Conservation (phyloP, 2,888 invertebrate genomes). For the Operophtera brumata region DNA sequence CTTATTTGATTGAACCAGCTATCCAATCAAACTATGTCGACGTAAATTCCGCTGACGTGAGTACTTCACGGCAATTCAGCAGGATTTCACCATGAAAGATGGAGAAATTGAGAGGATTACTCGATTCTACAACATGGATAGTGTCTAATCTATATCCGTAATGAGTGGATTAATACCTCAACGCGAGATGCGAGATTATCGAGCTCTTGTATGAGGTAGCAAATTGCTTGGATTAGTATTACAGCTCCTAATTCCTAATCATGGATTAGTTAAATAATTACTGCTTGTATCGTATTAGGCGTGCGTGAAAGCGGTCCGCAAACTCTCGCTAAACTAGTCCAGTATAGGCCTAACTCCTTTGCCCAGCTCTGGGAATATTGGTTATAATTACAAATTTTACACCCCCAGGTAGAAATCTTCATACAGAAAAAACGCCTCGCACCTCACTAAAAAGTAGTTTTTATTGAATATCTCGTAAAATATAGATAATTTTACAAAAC, state of each 20-base stretch:
- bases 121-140: constrained; percentile 4
- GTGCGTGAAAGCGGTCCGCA: too few relatives aligned
- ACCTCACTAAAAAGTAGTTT: too few relatives aligned
- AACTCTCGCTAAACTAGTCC: too few relatives aligned
- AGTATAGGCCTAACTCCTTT: too few relatives aligned
- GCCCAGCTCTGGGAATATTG: too few relatives aligned
- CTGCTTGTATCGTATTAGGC: too few relatives aligned
- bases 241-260: constrained; percentile 7
- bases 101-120: constrained; percentile 1
- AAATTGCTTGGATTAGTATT: constrained; percentile 13
- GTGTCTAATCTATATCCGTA: constrained; percentile 2
- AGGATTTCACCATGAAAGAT: constrained; percentile 2
- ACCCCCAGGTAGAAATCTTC: too few relatives aligned
- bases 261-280: constrained; percentile 12
- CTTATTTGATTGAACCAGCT: constrained; percentile 2
- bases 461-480: too few relatives aligned
- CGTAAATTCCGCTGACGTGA: constrained; percentile 9
- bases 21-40: not conserved
- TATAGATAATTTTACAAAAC: too few relatives aligned
- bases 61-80: constrained; percentile 13
- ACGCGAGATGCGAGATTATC: constrained; percentile 4
- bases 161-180: constrained; percentile 16
- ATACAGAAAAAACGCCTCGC: too few relatives aligned
- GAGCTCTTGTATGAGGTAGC: constrained; percentile 3
- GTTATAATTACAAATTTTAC: too few relatives aligned